phyloP scores from a whole-genome alignment of 2,797 vertebrate species.

The Furcifer pardalis region DNA sequence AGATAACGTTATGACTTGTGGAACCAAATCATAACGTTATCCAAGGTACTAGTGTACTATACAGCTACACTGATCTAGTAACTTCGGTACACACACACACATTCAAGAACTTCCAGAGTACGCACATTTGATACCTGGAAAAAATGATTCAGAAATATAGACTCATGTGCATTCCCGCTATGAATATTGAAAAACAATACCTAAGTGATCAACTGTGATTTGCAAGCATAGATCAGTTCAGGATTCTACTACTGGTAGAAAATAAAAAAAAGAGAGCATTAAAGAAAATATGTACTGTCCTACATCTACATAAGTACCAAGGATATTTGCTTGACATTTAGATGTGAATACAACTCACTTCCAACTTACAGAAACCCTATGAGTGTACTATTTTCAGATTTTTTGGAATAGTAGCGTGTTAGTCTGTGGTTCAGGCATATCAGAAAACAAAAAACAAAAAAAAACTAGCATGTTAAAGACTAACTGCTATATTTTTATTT shows the following conservation, averaged over 20 bases:
- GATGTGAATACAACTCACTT: not conserved
- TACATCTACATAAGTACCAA: not conserved
- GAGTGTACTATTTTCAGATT: no score
- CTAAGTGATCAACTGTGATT: not conserved
- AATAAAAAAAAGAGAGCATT: no score
- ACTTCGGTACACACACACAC: not conserved
- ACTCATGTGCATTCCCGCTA: not conserved
- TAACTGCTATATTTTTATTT: no score
- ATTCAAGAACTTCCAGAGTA: not conserved
- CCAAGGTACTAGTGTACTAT: no score
- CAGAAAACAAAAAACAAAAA: no score
- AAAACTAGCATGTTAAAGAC: no score
- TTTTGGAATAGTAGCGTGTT: no score
- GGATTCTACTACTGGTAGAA: not conserved
- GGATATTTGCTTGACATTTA: not conserved
- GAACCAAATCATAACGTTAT: no score
- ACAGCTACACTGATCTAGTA: no score
- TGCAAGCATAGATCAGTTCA: not conserved
- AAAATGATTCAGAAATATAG: not conserved
- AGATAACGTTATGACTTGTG: no score
- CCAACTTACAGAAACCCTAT: no score
- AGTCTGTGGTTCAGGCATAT: no score
- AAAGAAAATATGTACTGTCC: not conserved
- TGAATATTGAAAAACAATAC: not conserved
- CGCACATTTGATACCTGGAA: not conserved